A percentile compares a stretch with the other conserved stretches of the same genome.
Evolutionary conservation across 1,140 invertebrate genomes (phyloP).

Genomic region (Brachionus rotundiformis): DNA sequence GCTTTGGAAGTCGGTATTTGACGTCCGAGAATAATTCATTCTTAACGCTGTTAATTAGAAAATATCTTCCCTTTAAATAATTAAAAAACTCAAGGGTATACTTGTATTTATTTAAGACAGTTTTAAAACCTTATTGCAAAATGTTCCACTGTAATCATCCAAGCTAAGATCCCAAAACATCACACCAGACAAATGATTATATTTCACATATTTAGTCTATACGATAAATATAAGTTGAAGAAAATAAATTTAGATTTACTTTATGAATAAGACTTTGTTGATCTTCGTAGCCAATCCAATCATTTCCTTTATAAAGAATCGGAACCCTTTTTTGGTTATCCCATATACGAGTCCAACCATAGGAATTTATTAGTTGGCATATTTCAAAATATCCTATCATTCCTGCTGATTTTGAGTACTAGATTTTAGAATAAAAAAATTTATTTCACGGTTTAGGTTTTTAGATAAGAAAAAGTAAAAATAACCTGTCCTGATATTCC

Average conservation of each 20-base stretch:
- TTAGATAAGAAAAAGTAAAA: too few species aligned
- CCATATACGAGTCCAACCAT: conserved; percentile 85
- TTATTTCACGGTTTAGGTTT: too few species aligned
- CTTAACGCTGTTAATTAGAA: not conserved
- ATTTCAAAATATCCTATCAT: conserved; percentile 92
- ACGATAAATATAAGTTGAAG: not conserved
- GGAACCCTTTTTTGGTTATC: conserved; percentile 88
- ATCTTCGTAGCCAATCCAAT: conserved; percentile 91
- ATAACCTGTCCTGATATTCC: conserved; percentile 63
- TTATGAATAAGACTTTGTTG: conserved; percentile 80
- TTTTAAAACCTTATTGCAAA: conserved; percentile 55
- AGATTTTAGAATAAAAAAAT: conserved; percentile 63
- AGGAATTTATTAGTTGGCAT: conserved; percentile 75
- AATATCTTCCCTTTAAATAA: conserved; percentile 16
- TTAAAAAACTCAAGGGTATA: not conserved
- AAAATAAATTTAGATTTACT: conserved; percentile 29
- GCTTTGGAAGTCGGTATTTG: not conserved
- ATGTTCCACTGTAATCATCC: conserved; percentile 65
- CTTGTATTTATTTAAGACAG: not conserved
- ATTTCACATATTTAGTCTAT: conserved; percentile 84
- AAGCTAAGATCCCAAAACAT: conserved; percentile 96
- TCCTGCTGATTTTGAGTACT: conserved; percentile 81
- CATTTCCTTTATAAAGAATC: conserved; percentile 79
- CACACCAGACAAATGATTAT: conserved; percentile 83
- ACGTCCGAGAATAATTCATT: not conserved